Evolutionary conservation across 2,797 vertebrate species (phyloP).

Genomic region (Urosaurus nigricauda): DNA sequence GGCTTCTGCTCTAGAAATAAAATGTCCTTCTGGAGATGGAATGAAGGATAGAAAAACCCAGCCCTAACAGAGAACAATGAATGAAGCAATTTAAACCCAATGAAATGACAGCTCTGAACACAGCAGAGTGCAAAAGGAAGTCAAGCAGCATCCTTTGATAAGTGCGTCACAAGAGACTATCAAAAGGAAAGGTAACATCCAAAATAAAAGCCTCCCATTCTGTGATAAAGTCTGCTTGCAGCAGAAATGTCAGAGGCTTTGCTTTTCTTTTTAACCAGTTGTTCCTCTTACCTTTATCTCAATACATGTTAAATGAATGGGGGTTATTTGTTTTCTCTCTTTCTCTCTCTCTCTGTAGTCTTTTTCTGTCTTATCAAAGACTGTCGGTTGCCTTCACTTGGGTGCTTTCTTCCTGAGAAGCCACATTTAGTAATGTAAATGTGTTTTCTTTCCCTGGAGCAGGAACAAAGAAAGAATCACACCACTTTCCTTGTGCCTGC

Average conservation of each 20-base stretch:
- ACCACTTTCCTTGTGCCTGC: conserved; percentile 68
- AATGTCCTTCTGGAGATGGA: conserved; percentile 3
- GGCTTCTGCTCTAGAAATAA: background rate
- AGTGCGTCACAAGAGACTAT: conserved; percentile 60
- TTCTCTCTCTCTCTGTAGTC: conserved; percentile 45
- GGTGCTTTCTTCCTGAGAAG: conserved; percentile 65
- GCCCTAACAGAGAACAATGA: background rate
- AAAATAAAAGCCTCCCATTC: conserved; percentile 39
- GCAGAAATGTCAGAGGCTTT: conserved; percentile 63
- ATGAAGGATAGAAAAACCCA: conserved; percentile 3
- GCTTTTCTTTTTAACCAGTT: conserved; percentile 34
- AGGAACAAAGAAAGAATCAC: conserved; percentile 67
- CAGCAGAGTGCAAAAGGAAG: conserved; percentile 9
- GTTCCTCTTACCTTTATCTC: conserved; percentile 73
- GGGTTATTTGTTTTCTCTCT: conserved; percentile 71
- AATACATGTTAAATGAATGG: conserved; percentile 69
- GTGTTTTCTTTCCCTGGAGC: conserved; percentile 70
- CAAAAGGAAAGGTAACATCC: conserved; percentile 69
- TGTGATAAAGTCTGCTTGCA: conserved; percentile 69
- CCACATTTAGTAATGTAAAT: conserved; percentile 78
- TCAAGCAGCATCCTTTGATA: conserved; percentile 57
- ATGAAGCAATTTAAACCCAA: conserved; percentile 35
- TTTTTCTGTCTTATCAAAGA: conserved; percentile 75
- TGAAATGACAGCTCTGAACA: conserved; percentile 29
- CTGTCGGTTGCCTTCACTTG: conserved; percentile 71